phyloP scores from a whole-genome alignment of 1,140 invertebrate species.

The Bathynomus jamesi region DNA sequence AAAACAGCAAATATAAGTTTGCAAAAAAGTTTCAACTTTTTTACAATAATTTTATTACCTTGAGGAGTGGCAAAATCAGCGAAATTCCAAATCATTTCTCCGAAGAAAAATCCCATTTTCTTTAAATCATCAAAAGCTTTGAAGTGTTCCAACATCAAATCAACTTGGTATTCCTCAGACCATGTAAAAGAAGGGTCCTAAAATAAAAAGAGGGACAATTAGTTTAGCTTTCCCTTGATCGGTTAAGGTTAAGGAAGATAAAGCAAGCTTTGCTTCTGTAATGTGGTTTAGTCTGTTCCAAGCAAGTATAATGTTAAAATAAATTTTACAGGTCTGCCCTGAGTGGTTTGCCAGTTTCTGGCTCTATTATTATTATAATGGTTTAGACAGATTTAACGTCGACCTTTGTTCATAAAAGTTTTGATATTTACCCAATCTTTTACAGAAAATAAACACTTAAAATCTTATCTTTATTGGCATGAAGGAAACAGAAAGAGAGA shows the following conservation, averaged over 20 bases:
- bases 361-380: no score
- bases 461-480: no score
- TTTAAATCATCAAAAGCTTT: constrained; percentile 80
- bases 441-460: no score
- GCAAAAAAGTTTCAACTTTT: no score
- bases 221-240: neutral
- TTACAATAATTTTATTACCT: no score
- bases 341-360: no score
- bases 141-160: constrained; percentile 75
- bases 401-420: no score
- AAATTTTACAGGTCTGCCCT: no score
- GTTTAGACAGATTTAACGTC: no score
- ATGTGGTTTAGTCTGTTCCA: constrained; percentile 5
- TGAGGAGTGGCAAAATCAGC: constrained; percentile 58
- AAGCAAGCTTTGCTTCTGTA: constrained; percentile 8
- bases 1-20: no score
- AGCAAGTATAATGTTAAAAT: neutral
- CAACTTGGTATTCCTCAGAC: constrained; percentile 89
- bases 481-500: neutral
- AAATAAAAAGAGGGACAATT: neutral
- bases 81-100: constrained; percentile 98
- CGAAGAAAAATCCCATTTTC: constrained; percentile 69
- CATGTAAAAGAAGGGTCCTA: constrained; percentile 61
- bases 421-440: no score
- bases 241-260: no score